Evolutionary conservation across 1,140 invertebrate genomes (phyloP).

Genomic region (Araneus ventricosus): DNA sequence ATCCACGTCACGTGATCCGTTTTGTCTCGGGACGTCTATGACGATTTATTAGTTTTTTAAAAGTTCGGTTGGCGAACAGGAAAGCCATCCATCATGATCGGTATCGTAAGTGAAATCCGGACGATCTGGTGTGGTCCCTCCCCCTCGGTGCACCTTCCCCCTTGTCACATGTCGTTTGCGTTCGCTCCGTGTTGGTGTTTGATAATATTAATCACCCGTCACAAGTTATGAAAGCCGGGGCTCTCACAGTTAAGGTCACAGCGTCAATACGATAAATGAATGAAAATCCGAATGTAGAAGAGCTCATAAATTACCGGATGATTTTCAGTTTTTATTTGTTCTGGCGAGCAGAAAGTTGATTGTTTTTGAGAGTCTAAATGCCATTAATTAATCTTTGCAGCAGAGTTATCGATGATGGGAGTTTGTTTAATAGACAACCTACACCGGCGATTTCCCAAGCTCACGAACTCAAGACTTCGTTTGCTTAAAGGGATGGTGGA

Average conservation of each 20-base stretch:
- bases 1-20: constrained; percentile 1
- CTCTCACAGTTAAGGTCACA: neutral
- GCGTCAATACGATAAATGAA: constrained; percentile 43
- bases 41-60: constrained; percentile 63
- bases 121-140: neutral
- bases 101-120: constrained; percentile 45
- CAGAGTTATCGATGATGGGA: neutral
- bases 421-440: neutral
- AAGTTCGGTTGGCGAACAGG: neutral
- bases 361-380: constrained; percentile 4
- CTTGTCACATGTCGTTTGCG: constrained; percentile 38
- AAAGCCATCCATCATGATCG: constrained; percentile 58
- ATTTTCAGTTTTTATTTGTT: neutral
- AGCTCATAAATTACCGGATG: constrained; percentile 36
- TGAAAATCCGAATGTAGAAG: neutral
- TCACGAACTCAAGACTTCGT: no score
- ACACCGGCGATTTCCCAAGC: neutral
- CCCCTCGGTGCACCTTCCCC: neutral
- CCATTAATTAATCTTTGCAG: neutral
- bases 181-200: neutral
- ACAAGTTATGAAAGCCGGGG: constrained; percentile 36
- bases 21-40: constrained; percentile 12
- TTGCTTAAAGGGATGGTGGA: no score
- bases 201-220: constrained; percentile 63
- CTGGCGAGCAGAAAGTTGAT: neutral